Base-by-base conservation (phyloP, 2,113 vertebrate species). In the Corydoras sp. region DNA sequence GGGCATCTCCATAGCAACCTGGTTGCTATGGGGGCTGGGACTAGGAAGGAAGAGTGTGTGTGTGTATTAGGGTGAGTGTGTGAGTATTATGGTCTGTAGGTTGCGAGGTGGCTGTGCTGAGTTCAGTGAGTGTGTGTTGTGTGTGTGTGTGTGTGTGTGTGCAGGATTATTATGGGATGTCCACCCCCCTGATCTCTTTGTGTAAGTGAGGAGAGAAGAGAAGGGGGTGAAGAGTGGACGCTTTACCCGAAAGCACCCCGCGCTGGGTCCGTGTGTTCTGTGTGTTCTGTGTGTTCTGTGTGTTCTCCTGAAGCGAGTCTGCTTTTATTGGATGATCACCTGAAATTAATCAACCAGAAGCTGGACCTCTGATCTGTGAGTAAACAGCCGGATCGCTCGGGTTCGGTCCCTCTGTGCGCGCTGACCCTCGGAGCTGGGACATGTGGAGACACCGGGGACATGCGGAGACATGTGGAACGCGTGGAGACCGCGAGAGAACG, bases 141-240 rank as follows among this genome's bases (percentile, higher is more conserved):
- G 69, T 71, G 68, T 69, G 56, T 60, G 68, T 69, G 56, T 61
- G 58, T 61, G 24, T 54, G 64, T 66, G 53, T 72, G 63, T 66
- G 87, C 58, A 76, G 82, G 86, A 86, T 88, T 90, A 91, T 91
- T 91, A 90, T 91, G 91, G 91, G 91, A 92, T 91, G 90, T 88
- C 88, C 89, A 84, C 87, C 89, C 88, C 68, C 77, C 62, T 70
- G 60, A 74, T 78, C 86, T 91, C 89, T 91, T 89, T 91, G 89
- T 91, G 88, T 88, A 84, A 86, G 88, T 85, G 88, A 88, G 83
- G 88, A 81, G 88, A 84, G 84, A 88, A 78, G 73, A 61, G 53
- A 71, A 65, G 78, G 80, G 81, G 85, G 82, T 81, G 83, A 68
- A 69, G 80, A 84, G 81, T 78, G 85, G 80, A 80, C 84, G 80